Evolutionary conservation across 2,888 invertebrate species (phyloP), one percentile per base, ranked within the genome.

Genomic region (Cheilosia grossa): DNA sequence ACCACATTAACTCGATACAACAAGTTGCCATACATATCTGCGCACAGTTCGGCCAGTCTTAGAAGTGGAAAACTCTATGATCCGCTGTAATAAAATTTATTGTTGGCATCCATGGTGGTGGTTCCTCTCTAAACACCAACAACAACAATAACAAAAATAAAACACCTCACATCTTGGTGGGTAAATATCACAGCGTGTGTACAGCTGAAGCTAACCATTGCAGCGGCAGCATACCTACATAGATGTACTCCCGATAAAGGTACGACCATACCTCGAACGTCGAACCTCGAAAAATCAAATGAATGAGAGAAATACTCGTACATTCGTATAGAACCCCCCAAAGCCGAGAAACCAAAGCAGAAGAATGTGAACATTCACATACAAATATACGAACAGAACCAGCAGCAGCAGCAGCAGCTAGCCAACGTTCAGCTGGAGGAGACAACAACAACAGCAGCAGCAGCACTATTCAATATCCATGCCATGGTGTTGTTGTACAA

Each of bases 301-400:
- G 81, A 85, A 85, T 81, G 85, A 77, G 81, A 81, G 42, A 66
- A 44, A 72, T 53, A 69, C 51, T 9, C 19, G 37, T 30, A 75
- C 75, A 81, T 75, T 81, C 85, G 81, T 75, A 85, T 81, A 67
- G 85, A 81, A 85, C 77, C 85, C 79, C 83, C 81, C 85, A 81
- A 85, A 85, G 81, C 58, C 81, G 81, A 85, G 81, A 72, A 67
- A 77, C 63, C 61, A 19, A 85, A 75, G 51, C 27, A 58, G 19
- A 85, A 67, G 85, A 85, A 85, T 85, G 81, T 85, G 81, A 67
- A 81, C 85, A 85, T 77, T 81, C 75, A 75, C 69, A 79, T 64
- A 56, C 37, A 56, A 51, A 53, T 17, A 51, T 21, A 33, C 15
- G 42, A 4, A 47, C 37, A 19, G 15, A 24, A 49, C 53, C 42